Base-by-base conservation (phyloP, 2,888 invertebrate genomes). In the Laothoe populi region DNA sequence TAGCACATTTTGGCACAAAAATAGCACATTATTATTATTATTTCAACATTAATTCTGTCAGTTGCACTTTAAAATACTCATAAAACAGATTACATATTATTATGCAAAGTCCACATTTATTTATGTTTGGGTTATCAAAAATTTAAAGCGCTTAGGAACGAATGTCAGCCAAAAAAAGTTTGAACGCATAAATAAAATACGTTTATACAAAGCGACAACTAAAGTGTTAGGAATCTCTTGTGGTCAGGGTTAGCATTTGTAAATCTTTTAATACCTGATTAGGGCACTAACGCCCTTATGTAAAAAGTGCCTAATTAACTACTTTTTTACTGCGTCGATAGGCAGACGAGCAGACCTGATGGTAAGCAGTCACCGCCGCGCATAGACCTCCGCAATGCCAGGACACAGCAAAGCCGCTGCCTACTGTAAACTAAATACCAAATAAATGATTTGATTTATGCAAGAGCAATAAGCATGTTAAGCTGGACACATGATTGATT, bases 91-190 rank as follows among this genome's bases (percentile, higher is more conserved):
- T 19, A 19, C 21, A 35, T 35, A 35, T 53, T 53, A 16, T 16
- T 19, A 19, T 35, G 11, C 35, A 35, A 35, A 35, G 35, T n/a
- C 16, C 16, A 24, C 44, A 44, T 8, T 8, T 44, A 8, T 44
- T 44, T 26, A 26, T n/a, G 8, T 53, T 53, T 53, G 16, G 35
- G 11, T 31, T 53, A 31, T 31, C 10, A 16, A 48, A 24, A 7
- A 48, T 13, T n/a, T 48, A 26, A n/a, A 48, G 24, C n/a, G n/a
- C n/a, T 26, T 26, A 48, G 0, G 8, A 31, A 24, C 24, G 16
- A 19, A 53, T 19, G 53, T 35, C 35, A 53, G 53, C 53, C 31
- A 53, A 53, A 53, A 49, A 53, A 35, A 8, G 7, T 24, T 26
- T 13, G 26, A 24, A 26, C 48, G 19, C 53, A 35, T 53, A 53